Evolutionary conservation across 2,113 vertebrate genomes (phyloP).

Genomic region (Potamarius usumacintae): DNA sequence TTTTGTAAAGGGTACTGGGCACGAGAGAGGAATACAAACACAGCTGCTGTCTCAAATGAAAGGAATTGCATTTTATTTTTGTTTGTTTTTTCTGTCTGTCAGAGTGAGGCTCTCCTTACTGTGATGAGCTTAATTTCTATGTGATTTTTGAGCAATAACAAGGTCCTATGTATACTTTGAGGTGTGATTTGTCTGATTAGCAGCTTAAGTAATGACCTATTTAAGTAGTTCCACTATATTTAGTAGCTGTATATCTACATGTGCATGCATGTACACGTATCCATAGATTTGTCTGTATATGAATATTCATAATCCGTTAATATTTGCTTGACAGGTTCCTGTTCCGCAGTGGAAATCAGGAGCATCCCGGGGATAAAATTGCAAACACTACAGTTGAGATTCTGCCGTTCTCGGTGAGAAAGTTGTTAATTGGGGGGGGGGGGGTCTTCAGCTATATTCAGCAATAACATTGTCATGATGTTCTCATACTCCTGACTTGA

Average conservation of each 20-base stretch:
- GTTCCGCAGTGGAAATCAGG: slow-evolving; percentile 95
- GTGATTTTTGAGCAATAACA: slow-evolving; percentile 24
- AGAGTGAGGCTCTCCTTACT: not conserved
- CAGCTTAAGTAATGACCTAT: slow-evolving; percentile 26
- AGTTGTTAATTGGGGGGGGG: not conserved
- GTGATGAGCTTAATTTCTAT: not conserved
- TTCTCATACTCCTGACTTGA: not conserved
- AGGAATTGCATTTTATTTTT: not conserved
- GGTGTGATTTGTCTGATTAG: slow-evolving; percentile 48
- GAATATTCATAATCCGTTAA: slow-evolving; percentile 35
- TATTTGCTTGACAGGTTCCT: slow-evolving; percentile 80
- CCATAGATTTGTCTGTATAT: not conserved
- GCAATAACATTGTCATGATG: slow-evolving; percentile 4
- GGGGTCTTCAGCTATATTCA: not conserved
- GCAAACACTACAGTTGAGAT: slow-evolving; percentile 93
- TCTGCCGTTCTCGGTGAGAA: slow-evolving; percentile 84
- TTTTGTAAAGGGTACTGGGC: not conserved
- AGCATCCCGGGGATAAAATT: slow-evolving; percentile 93
- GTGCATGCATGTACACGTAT: not conserved
- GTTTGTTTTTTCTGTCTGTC: not conserved
- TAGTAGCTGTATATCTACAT: not conserved
- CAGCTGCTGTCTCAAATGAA: not conserved
- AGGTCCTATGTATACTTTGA: slow-evolving; percentile 10
- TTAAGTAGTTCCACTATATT: not conserved
- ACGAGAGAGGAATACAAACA: not conserved